A percentile compares a stretch with the other conserved stretches of the same genome.
Evolutionary conservation across 2,797 vertebrate genomes (phyloP).

Genomic region (Typhlichthys eigenmanni): DNA sequence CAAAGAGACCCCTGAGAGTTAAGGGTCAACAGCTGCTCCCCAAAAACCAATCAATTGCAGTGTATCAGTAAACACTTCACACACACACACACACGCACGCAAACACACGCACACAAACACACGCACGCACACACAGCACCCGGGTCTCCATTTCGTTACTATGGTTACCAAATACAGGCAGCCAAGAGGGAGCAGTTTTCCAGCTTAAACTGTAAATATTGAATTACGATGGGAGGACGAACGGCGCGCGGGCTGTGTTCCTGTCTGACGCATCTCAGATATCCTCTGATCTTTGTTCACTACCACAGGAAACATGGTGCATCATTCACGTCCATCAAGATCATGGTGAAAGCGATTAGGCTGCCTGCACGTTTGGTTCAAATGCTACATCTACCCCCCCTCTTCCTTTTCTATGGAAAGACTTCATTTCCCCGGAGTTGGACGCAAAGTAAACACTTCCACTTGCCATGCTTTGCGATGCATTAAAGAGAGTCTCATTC

Average conservation of each 20-base stretch:
- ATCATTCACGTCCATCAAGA: constrained; percentile 66
- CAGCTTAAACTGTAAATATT: constrained; percentile 79
- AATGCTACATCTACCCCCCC: constrained; percentile 44
- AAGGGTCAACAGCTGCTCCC: constrained; percentile 81
- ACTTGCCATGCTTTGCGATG: constrained; percentile 36
- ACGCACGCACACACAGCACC: constrained; percentile 51
- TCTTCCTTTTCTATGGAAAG: constrained; percentile 41
- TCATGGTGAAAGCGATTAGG: constrained; percentile 62
- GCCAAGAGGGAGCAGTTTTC: constrained; percentile 76
- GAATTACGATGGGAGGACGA: constrained; percentile 73
- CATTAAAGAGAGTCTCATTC: constrained; percentile 53
- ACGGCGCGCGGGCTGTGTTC: constrained; percentile 54
- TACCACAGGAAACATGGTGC: constrained; percentile 62
- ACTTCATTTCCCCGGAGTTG: constrained; percentile 58
- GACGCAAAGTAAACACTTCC: constrained; percentile 58
- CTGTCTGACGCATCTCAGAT: constrained; percentile 61
- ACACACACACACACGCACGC: constrained; percentile 44
- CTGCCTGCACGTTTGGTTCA: constrained; percentile 39
- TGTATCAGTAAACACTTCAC: constrained; percentile 80
- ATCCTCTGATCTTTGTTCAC: constrained; percentile 71
- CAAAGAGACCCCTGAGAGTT: constrained; percentile 78
- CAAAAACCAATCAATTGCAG: constrained; percentile 81
- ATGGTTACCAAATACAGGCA: constrained; percentile 81
- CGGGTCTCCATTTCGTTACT: constrained; percentile 77
- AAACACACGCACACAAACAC: constrained; percentile 29